phyloP scores from a whole-genome alignment of 1,140 invertebrate genomes.

The Druon quercuslanigerum region DNA sequence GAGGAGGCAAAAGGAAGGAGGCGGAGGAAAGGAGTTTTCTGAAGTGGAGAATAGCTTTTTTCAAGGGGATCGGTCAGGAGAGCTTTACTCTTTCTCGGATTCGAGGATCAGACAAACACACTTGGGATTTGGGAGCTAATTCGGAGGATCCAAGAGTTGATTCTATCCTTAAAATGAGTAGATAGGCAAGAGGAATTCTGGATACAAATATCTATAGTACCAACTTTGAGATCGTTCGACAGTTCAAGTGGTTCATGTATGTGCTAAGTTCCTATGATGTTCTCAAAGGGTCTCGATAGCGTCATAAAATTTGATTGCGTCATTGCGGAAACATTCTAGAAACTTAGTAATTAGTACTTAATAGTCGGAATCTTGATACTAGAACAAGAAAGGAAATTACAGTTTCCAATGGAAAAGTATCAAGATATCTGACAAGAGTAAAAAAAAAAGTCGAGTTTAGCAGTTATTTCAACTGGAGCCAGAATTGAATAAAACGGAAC shows the following conservation, averaged over 20 bases:
- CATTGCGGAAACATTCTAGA: too few relatives aligned
- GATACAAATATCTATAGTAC: too few relatives aligned
- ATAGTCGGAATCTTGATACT: too few relatives aligned
- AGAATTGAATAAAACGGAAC: slow-evolving; percentile 4
- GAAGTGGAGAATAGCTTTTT: not conserved
- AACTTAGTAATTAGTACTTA: too few relatives aligned
- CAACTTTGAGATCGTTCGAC: too few relatives aligned
- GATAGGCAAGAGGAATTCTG: not conserved
- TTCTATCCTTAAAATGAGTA: not conserved
- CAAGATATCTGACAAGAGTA: not conserved
- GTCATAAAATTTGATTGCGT: too few relatives aligned
- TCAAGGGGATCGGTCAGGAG: slow-evolving; percentile 9
- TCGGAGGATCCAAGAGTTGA: not conserved
- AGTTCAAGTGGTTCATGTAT: too few relatives aligned
- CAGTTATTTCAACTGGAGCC: not conserved
- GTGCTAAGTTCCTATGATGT: too few relatives aligned
- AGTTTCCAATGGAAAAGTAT: too few relatives aligned
- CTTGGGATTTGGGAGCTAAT: slow-evolving; percentile 10
- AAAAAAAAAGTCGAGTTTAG: not conserved
- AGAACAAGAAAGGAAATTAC: too few relatives aligned
- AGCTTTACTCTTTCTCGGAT: slow-evolving; percentile 4
- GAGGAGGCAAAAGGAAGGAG: not conserved
- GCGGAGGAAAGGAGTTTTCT: too few relatives aligned
- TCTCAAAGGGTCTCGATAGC: too few relatives aligned
- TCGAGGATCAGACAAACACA: slow-evolving; percentile 13